Base-by-base conservation (phyloP, 2,888 invertebrate genomes). In the Lasioglossum zephyrum region DNA sequence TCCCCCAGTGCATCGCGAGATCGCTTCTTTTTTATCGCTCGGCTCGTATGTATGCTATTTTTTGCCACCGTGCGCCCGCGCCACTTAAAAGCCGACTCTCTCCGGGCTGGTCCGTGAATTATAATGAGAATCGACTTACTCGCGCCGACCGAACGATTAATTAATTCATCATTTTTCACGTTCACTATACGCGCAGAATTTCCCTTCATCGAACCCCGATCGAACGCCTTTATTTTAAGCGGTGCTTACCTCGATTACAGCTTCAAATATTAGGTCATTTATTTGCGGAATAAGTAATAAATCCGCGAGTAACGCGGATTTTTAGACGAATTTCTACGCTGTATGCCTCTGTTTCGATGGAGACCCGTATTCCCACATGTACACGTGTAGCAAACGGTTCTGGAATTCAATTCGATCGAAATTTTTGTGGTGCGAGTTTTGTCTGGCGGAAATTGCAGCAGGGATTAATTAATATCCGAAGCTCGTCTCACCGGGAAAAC, bases 71-170 rank as follows among this genome's bases (percentile, higher is more conserved):
- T 41, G 57, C n/a, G 31, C 31, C 31, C 47, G 47, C 16, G 57
- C n/a, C 13, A n/a, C n/a, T 70, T 2, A 41, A 70, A 41, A 9
- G 13, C 41, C 11, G 41, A 41, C 31, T 16, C 13, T 16, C 13
- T 11, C n/a, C 63, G 63, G 63, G 6, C 5, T 63, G 31, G 31
- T 26, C 31, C n/a, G 41, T n/a, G 70, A 13, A 66, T 66, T 70
- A 63, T 31, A 63, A 63, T 31, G 63, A 74, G 74, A 77, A 81
- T 88, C 83, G 85, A 89, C 85, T 88, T 85, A 85, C 31, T 87
- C 88, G 85, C 77, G 31, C 53, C 82, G 82, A 79, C 70, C 60
- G 81, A 73, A 63, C 82, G 47, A 69, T 73, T 49, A 57, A 75
- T 73, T 79, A 78, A 70, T 63, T 63, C 63, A 63, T 63, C 31